A percentile compares a stretch with the other conserved stretches of the same genome.
These are phyloP conservation scores for Stratiomys singularior DNA, from an alignment of 2,888 invertebrate species.

Conservation along the genomic window DNA sequence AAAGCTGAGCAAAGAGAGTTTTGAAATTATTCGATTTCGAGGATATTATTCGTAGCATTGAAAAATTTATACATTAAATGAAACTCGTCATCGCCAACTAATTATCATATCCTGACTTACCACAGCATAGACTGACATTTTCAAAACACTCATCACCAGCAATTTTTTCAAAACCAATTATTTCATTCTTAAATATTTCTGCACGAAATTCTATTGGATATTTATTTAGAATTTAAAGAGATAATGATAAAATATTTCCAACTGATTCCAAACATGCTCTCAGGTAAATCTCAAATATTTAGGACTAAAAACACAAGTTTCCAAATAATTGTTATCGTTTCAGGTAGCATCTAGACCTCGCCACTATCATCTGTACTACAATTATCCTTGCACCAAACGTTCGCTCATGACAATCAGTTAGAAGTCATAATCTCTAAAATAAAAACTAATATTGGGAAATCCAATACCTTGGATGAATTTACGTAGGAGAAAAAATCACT, in stretches of 20 bases:
- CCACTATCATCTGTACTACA: background rate
- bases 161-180: too few relatives aligned
- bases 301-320: conserved; percentile 22
- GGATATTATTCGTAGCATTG: too few relatives aligned
- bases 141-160: too few relatives aligned
- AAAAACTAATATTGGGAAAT: conserved; percentile 46
- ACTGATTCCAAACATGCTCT: conserved; percentile 29
- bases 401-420: conserved; percentile 7
- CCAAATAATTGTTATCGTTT: conserved; percentile 12
- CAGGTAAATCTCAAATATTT: conserved; percentile 42
- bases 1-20: too few relatives aligned
- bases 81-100: too few relatives aligned
- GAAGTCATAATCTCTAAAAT: conserved; percentile 36
- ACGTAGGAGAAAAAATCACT: background rate
- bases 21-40: too few relatives aligned
- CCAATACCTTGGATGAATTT: conserved; percentile 18
- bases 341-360: background rate
- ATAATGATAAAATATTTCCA: conserved; percentile 32
- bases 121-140: too few relatives aligned
- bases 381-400: background rate
- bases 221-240: conserved; percentile 40
- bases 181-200: background rate
- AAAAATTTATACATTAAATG: too few relatives aligned
- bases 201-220: conserved; percentile 1
- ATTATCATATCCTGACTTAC: too few relatives aligned